A percentile compares a stretch with the other conserved stretches of the same genome.
phyloP scores from a whole-genome alignment of 2,113 vertebrate genomes.

The Turdus rufiventris region DNA sequence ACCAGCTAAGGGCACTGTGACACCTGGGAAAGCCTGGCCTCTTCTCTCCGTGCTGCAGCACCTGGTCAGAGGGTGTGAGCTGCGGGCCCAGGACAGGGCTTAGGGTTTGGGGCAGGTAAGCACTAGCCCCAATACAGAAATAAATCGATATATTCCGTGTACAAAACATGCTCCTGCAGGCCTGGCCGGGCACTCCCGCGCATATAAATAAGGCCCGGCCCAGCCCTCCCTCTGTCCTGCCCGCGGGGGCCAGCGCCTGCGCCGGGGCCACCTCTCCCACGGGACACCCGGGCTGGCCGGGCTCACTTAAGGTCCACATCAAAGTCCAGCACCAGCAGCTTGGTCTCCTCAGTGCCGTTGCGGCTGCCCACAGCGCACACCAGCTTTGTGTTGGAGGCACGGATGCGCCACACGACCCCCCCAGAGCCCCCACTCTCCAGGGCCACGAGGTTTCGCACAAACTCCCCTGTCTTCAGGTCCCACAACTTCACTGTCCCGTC shows the following conservation, averaged over 20 bases:
- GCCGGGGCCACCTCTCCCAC: not conserved
- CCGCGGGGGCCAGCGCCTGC: not conserved
- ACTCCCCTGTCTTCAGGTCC: conserved; percentile 68
- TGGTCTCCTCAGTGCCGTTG: conserved; percentile 68
- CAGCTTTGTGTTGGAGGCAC: conserved; percentile 60
- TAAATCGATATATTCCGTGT: not conserved
- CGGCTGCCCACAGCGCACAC: conserved; percentile 68
- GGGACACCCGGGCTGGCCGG: not conserved
- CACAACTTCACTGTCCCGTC: conserved; percentile 66
- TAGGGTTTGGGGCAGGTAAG: not conserved
- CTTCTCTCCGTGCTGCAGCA: fast-evolving
- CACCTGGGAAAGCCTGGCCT: no score
- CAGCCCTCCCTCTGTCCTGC: not conserved
- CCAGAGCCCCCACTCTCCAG: conserved; percentile 66
- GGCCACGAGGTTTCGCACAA: conserved; percentile 64
- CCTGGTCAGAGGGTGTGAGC: fast-evolving
- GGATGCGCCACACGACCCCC: conserved; percentile 63
- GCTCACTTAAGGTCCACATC: conserved; percentile 65
- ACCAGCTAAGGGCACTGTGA: not conserved
- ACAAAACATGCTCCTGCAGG: conserved; percentile 4
- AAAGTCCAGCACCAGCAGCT: conserved; percentile 69
- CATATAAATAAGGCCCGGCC: not conserved
- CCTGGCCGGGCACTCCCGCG: not conserved
- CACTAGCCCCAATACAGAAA: not conserved
- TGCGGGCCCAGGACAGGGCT: fast-evolving